A percentile compares a stretch with the other conserved stretches of the same genome.
These are phyloP conservation scores for Falco naumanni DNA, from an alignment of 2,797 vertebrate genomes.

Conservation along the genomic window DNA sequence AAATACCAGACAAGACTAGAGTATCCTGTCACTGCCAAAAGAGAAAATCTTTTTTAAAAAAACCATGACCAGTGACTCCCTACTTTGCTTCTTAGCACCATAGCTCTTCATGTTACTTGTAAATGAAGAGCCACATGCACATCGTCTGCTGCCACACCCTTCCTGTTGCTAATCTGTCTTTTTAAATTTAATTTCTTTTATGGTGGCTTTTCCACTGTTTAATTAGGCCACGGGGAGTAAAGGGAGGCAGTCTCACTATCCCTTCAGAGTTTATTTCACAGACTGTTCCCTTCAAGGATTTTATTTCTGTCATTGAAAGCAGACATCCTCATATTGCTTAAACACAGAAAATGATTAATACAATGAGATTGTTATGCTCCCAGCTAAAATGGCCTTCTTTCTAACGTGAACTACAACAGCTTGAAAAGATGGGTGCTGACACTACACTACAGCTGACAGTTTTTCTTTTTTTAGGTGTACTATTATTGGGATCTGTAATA, in stretches of 20 bases:
- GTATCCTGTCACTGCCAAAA: neutral
- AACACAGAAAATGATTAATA: slow-evolving; percentile 48
- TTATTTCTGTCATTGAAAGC: slow-evolving; percentile 73
- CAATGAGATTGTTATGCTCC: slow-evolving; percentile 44
- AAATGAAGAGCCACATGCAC: neutral
- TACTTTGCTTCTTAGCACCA: neutral
- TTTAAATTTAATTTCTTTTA: slow-evolving; percentile 84
- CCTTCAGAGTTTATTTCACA: slow-evolving; percentile 80
- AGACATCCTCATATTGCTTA: slow-evolving; percentile 63
- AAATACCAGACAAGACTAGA: neutral
- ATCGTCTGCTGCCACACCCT: slow-evolving; percentile 73
- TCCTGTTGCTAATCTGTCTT: slow-evolving; percentile 84
- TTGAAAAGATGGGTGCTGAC: slow-evolving; percentile 25
- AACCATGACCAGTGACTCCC: neutral
- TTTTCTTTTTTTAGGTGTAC: slow-evolving; percentile 42
- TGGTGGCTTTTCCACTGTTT: slow-evolving; percentile 80
- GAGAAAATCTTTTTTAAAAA: neutral
- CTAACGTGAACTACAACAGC: slow-evolving; percentile 4
- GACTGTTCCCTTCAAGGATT: slow-evolving; percentile 76
- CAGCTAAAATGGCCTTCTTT: slow-evolving; percentile 25
- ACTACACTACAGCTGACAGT: slow-evolving; percentile 12
- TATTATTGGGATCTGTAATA: slow-evolving; percentile 43
- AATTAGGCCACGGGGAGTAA: slow-evolving; percentile 85
- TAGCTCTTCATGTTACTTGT: neutral
- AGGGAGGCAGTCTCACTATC: slow-evolving; percentile 65